phyloP scores from a whole-genome alignment of 2,888 invertebrate species.

The Morpho achilles region DNA sequence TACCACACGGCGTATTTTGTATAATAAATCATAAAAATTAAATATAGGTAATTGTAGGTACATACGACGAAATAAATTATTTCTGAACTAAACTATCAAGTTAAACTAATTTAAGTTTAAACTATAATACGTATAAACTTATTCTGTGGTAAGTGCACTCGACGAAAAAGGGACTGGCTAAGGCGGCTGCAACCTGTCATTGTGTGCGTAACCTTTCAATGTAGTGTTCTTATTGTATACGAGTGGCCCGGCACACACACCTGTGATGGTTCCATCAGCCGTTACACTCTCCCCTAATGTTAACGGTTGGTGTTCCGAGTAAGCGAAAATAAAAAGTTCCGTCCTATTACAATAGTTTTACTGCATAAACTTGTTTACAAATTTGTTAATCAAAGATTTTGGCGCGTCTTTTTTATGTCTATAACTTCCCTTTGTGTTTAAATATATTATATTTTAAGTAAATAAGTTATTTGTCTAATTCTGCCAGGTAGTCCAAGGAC shows the following conservation, averaged over 20 bases:
- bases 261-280: slow-evolving; percentile 33
- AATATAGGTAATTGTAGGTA: too few species aligned
- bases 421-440: too few species aligned
- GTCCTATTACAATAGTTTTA: slow-evolving; percentile 13
- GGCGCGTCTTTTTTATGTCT: too few species aligned
- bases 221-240: slow-evolving; percentile 31
- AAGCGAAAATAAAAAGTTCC: slow-evolving; percentile 29
- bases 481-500: too few species aligned
- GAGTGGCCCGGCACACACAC: slow-evolving; percentile 31
- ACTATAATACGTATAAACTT: slow-evolving; percentile 17
- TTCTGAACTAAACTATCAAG: too few species aligned
- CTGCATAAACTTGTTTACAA: slow-evolving; percentile 1
- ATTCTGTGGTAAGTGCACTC: slow-evolving; percentile 37
- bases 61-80: too few species aligned
- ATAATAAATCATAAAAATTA: too few species aligned
- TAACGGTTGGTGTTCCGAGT: slow-evolving; percentile 29
- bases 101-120: not conserved
- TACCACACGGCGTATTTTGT: too few species aligned
- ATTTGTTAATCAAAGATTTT: not conserved
- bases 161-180: slow-evolving; percentile 36
- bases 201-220: slow-evolving; percentile 36
- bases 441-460: too few species aligned
- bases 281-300: slow-evolving; percentile 35
- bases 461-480: too few species aligned
- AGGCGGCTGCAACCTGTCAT: slow-evolving; percentile 35